phyloP scores from a whole-genome alignment of 2,888 invertebrate species.

The Clivina fossor region DNA sequence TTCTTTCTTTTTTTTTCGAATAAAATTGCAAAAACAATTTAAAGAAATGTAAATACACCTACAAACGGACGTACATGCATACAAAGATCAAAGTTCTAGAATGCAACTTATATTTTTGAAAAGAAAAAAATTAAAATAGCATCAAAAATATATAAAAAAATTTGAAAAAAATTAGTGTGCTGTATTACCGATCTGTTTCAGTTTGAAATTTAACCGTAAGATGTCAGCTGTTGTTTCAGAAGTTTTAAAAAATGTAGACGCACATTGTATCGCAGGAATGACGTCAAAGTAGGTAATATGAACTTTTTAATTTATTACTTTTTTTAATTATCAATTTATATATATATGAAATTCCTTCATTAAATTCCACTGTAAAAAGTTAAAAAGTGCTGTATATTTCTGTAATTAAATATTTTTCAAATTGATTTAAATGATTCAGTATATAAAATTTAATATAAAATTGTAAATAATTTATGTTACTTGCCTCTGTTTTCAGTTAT shows the following conservation, averaged over 20 bases:
- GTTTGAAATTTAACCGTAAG: slow-evolving; percentile 6
- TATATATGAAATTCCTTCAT: too few relatives aligned
- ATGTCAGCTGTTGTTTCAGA: slow-evolving; percentile 4
- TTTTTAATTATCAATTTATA: too few relatives aligned
- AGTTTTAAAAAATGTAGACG: slow-evolving; percentile 9
- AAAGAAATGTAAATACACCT: slow-evolving; percentile 5
- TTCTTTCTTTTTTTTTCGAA: background rate
- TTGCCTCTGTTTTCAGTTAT: too few relatives aligned
- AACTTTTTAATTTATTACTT: too few relatives aligned
- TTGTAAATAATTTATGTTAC: too few relatives aligned
- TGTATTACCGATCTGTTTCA: slow-evolving; percentile 10
- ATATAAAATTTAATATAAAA: too few relatives aligned
- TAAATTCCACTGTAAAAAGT: too few relatives aligned
- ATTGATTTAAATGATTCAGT: too few relatives aligned
- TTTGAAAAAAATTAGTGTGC: slow-evolving; percentile 1
- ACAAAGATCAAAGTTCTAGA: slow-evolving; percentile 4
- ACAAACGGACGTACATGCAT: slow-evolving; percentile 4
- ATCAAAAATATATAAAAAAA: background rate
- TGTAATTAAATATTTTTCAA: too few relatives aligned
- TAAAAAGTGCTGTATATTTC: too few relatives aligned
- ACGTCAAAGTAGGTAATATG: too few relatives aligned
- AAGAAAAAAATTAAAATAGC: slow-evolving; percentile 5
- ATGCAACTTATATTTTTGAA: background rate
- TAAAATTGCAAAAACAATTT: slow-evolving; percentile 10
- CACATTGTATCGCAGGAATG: too few relatives aligned